Evolutionary conservation across 2,888 invertebrate genomes (phyloP).

Genomic region (Stratiomys singularior): DNA sequence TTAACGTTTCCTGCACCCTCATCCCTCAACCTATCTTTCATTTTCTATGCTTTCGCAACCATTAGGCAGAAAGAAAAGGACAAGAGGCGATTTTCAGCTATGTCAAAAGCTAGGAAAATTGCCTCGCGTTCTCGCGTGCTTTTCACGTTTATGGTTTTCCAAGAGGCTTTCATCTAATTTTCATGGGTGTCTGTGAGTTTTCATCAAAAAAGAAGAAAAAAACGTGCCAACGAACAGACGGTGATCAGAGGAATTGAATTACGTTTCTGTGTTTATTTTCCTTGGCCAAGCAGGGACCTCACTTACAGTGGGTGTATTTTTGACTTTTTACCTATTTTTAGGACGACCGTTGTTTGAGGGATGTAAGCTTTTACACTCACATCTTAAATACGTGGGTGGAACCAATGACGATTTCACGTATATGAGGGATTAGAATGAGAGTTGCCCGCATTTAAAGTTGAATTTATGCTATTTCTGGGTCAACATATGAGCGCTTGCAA

Average conservation of each 20-base stretch:
- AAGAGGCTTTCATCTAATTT: not conserved
- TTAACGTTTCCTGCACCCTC: no score
- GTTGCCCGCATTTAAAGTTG: not conserved
- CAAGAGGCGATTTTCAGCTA: not conserved
- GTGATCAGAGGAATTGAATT: not conserved
- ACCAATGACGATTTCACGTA: not conserved
- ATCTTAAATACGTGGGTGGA: not conserved
- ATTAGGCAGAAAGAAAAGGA: not conserved
- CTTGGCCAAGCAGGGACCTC: not conserved
- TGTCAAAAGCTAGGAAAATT: not conserved
- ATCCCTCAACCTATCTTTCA: not conserved
- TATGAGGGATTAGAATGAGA: not conserved
- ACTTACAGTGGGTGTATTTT: slow-evolving; percentile 3
- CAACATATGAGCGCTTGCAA: slow-evolving; percentile 5
- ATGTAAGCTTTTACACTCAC: slow-evolving; percentile 3
- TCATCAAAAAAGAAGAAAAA: not conserved
- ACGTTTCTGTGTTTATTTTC: not conserved
- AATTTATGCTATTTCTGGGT: slow-evolving; percentile 26
- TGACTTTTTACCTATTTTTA: slow-evolving; percentile 3
- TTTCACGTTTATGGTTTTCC: slow-evolving; percentile 2
- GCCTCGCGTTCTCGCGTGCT: slow-evolving; percentile 20
- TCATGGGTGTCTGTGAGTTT: slow-evolving; percentile 1
- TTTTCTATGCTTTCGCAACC: not conserved
- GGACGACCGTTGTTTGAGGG: not conserved
- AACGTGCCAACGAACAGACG: not conserved